Evolutionary conservation across 2,797 vertebrate genomes (phyloP).

Genomic region (Staurois parvus): DNA sequence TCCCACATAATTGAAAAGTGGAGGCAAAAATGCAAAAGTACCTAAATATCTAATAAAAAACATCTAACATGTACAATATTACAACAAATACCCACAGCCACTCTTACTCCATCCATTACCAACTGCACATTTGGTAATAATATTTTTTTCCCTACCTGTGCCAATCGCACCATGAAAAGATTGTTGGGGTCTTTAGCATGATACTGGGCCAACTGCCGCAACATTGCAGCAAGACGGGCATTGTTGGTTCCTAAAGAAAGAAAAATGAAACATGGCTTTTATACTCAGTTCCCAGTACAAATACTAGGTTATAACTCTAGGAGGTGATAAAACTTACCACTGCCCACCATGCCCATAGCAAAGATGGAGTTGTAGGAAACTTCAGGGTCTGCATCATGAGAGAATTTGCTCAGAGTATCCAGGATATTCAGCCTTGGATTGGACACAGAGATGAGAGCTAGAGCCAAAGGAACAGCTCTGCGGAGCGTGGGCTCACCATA

Average conservation of each 20-base stretch:
- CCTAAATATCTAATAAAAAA: too few relatives aligned
- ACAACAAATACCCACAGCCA: too few relatives aligned
- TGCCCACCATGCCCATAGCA: conserved; percentile 99
- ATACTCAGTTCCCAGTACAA: background rate
- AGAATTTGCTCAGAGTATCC: conserved; percentile 98
- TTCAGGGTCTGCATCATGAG: conserved; percentile 95
- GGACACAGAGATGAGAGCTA: conserved; percentile 96
- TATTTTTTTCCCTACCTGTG: conserved; percentile 82
- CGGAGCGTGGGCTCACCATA: conserved; percentile 94
- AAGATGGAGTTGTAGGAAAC: conserved; percentile 99
- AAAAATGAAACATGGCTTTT: background rate
- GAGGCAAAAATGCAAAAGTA: too few relatives aligned
- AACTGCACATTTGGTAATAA: too few relatives aligned
- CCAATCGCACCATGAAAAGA: conserved; percentile 97
- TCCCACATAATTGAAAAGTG: too few relatives aligned
- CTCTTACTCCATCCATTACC: too few relatives aligned
- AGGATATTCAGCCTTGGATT: conserved; percentile 97
- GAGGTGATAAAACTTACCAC: conserved; percentile 80
- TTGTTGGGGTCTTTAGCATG: conserved; percentile 99
- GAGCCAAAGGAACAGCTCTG: conserved; percentile 90
- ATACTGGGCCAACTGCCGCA: conserved; percentile 95
- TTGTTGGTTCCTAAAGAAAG: conserved; percentile 90
- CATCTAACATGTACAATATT: too few relatives aligned
- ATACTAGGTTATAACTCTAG: background rate
- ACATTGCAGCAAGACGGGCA: conserved; percentile 94